Evolutionary conservation across 2,113 vertebrate species (phyloP), one percentile per base, ranked within the genome.

Genomic region (Chaetops frenatus): DNA sequence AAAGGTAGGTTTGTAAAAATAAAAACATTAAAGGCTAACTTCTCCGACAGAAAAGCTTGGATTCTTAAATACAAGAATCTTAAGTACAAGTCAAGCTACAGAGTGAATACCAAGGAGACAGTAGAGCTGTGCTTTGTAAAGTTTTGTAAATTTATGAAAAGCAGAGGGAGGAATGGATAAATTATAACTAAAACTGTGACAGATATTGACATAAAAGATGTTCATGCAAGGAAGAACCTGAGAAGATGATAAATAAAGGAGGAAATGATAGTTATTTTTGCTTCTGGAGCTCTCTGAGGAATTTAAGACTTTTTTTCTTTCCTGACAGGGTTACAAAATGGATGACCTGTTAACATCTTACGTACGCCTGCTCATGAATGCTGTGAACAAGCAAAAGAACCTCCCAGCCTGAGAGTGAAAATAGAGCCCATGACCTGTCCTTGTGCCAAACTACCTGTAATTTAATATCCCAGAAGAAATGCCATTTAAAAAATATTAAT

Each of bases 291-390:
- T 84, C 48, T 73, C 25, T n/a, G 28, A 62, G 31, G 78, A 27
- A 58, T 18, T 28, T 47, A 53, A 48, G 45, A 33, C 14, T 54
- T 65, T 51, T 48, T 90, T 54, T 96, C n/a, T 97, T 81, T 90
- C 56, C 54, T 42, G 27, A 94, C 82, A 99, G 99, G 99, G 99
- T 81, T 99, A 99, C 98, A 99, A 99, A 98, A 99, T 99, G 98
- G 99, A 99, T 3, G 99, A 99, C 94, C 98, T 99, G 50, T 93
- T 99, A 97, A 99, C 99, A 24, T 99, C 99, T 2, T 99, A 99
- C 0, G 98, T 99, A 58, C 98, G 78, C 88, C 97, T 98, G 97
- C 97, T 99, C 85, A 86, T 98, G 97, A 97, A 76, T 17, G 93
- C 74, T 58, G 92, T 97, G 9, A 96, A 95, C 76, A 98, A 97